Conservation (phyloP, 2,113 vertebrate genomes). For the Alosa alosa region DNA sequence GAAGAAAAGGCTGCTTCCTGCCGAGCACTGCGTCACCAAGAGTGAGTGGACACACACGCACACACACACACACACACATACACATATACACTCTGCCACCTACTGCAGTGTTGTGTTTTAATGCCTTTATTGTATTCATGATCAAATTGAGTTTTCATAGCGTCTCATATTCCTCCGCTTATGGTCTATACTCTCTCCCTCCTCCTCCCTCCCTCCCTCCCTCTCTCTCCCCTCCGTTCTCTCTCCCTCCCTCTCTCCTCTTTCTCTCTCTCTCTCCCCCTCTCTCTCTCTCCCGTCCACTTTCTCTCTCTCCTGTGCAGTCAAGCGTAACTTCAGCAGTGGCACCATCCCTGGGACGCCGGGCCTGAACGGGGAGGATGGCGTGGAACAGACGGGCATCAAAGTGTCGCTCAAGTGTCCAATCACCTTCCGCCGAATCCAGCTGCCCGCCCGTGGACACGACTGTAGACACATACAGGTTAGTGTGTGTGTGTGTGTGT, state of each 20-base stretch:
- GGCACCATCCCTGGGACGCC: slow-evolving; percentile 90
- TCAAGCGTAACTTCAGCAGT: slow-evolving; percentile 93
- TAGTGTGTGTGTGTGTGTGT: neutral
- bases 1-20: slow-evolving; percentile 91
- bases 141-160: too few relatives aligned
- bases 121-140: too few relatives aligned
- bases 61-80: neutral
- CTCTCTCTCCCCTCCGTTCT: neutral
- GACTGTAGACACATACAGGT: slow-evolving; percentile 97
- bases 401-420: slow-evolving; percentile 96
- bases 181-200: neutral
- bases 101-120: neutral
- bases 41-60: slow-evolving; percentile 70
- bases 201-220: neutral
- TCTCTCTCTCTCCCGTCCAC: neutral
- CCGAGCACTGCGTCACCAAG: slow-evolving; percentile 94
- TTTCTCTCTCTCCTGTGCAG: slow-evolving; percentile 50
- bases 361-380: slow-evolving; percentile 89
- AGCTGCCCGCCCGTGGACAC: slow-evolving; percentile 90
- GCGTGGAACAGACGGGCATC: slow-evolving; percentile 93
- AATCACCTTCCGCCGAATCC: slow-evolving; percentile 94
- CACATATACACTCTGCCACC: neutral
- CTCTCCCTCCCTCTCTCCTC: neutral
- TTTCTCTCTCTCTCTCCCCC: neutral
- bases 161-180: neutral